Percentiles rank a stretch among this genome's conserved stretches.
phyloP scores from a whole-genome alignment of 2,113 vertebrate genomes.

The Heteronetta atricapilla region DNA sequence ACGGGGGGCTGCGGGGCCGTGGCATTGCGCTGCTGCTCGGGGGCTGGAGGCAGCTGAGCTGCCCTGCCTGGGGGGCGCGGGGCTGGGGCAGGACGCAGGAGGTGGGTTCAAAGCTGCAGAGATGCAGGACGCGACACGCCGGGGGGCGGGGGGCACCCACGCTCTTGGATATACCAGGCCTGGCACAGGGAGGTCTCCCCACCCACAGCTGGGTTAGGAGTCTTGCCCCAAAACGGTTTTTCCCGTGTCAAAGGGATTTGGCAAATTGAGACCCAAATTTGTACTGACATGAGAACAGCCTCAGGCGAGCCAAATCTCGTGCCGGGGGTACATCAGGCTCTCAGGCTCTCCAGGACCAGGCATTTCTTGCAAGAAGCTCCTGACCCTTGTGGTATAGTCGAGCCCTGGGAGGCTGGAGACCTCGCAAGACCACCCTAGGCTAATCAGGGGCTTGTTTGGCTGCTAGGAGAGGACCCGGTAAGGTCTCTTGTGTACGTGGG shows the following conservation, averaged over 20 bases:
- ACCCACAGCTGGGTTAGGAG: not conserved
- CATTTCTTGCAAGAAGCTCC: not conserved
- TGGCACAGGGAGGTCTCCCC: not conserved
- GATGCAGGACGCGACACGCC: not conserved
- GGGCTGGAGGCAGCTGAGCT: too few species aligned
- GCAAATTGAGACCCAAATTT: not conserved
- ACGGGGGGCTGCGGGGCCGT: not conserved
- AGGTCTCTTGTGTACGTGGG: not conserved
- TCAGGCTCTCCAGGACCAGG: not conserved
- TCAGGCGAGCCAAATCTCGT: not conserved
- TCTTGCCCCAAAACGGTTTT: not conserved
- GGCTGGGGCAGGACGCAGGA: not conserved
- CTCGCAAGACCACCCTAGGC: not conserved
- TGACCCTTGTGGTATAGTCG: not conserved
- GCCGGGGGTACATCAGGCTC: not conserved
- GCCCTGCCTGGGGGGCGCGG: not conserved
- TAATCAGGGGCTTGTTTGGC: not conserved
- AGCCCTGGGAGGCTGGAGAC: not conserved
- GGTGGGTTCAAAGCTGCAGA: conserved; percentile 8
- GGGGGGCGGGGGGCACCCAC: not conserved
- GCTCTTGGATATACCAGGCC: not conserved
- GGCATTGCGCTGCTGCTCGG: too few species aligned
- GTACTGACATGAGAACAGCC: not conserved
- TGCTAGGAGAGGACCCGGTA: not conserved
- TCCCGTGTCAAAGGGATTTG: not conserved